Percentiles rank a stretch among this genome's conserved stretches.
Conservation (phyloP, 2,797 vertebrate species). For the Channa striata region DNA sequence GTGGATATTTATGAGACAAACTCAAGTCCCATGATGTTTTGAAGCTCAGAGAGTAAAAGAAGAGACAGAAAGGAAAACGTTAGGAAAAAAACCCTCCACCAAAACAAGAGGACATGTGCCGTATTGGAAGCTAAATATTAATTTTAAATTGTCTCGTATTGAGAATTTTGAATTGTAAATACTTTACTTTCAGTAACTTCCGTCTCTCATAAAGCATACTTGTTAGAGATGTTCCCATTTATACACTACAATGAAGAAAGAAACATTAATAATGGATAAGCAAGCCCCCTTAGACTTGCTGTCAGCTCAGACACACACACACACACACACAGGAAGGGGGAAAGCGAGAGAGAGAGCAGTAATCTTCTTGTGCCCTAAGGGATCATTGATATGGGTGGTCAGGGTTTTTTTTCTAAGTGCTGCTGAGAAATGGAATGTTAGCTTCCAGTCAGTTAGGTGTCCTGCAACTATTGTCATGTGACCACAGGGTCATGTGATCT, state of each 20-base stretch:
- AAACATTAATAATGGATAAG: constrained; percentile 67
- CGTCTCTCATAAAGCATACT: constrained; percentile 1
- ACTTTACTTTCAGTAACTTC: constrained; percentile 4
- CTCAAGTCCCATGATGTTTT: constrained; percentile 81
- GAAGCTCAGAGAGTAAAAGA: constrained; percentile 53
- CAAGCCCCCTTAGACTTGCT: constrained; percentile 56
- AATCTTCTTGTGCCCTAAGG: constrained; percentile 51
- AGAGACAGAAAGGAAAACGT: not conserved
- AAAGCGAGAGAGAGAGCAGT: constrained; percentile 20
- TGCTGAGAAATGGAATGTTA: constrained; percentile 69
- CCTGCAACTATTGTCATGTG: constrained; percentile 59
- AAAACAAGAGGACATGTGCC: constrained; percentile 41
- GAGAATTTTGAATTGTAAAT: constrained; percentile 4
- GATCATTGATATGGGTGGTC: constrained; percentile 63
- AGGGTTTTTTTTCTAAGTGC: constrained; percentile 75
- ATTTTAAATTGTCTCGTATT: constrained; percentile 28
- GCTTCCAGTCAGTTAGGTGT: constrained; percentile 75
- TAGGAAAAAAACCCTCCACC: constrained; percentile 30
- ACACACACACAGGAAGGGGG: not conserved
- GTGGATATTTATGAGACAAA: constrained; percentile 70
- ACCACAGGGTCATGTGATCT: constrained; percentile 57
- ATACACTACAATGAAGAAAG: constrained; percentile 35
- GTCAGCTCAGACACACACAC: constrained; percentile 38
- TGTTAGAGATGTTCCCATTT: constrained; percentile 17
- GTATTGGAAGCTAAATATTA: constrained; percentile 44